Base-by-base conservation (phyloP, 2,797 vertebrate species). In the Odontamblyopus lacepedii region DNA sequence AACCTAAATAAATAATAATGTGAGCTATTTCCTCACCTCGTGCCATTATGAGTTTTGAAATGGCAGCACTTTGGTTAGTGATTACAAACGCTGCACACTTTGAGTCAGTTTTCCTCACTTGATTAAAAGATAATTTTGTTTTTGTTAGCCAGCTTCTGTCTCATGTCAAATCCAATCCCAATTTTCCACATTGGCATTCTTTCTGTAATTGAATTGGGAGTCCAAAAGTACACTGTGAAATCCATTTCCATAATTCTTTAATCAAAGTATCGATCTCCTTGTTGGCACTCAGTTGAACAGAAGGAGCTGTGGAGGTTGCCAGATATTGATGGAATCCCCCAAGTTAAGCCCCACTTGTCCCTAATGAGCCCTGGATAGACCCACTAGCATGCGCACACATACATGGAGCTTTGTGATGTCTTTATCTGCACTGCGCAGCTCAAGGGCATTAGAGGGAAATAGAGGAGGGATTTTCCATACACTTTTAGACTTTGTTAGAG, bases 231-330 rank as follows among this genome's bases (percentile, higher is more conserved):
- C 77, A 77, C 62, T 57, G 59, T 69, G 23, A 64, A 88, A 90
- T 88, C 78, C 11, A 77, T 88, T 78, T 79, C 77, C 73, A 88
- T 89, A 85, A 90, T 87, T 84, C 75, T 73, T 65, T 71, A 87
- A 83, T 88, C 86, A 86, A 87, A 78, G 44, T 70, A 89, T 86
- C 63, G 87, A 90, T 78, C 73, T 73, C 62, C 59, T 63, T 70
- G 75, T 81, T 80, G 74, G 86, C 79, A 50, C 76, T 69, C 73
- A 51, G 74, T 84, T 81, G 64, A 82, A 78, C 72, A 78, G 78
- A 80, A 70, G 67, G 75, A 77, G 63, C 73, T 38, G 2, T 41
- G 1, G 8, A 77, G 78, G 78, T 83, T 79, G 82, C 78, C 83
- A 84, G 70, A 70, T 84, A 91, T 85, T 82, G 83, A 88, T 3